Conservation (phyloP, 2,888 invertebrate genomes). For the Scaptomyza reducta region DNA sequence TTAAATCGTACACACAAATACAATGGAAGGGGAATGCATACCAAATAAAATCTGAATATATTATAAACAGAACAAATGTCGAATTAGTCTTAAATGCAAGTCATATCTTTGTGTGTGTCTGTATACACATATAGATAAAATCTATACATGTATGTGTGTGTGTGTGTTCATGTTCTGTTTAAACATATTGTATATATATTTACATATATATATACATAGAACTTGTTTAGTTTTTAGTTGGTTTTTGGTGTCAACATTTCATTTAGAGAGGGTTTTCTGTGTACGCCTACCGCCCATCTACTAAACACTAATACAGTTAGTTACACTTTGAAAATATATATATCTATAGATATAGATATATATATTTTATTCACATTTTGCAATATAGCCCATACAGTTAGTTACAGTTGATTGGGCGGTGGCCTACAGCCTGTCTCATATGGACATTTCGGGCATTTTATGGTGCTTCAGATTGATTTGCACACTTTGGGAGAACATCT, state of each 20-base stretch:
- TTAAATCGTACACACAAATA: conserved; percentile 27
- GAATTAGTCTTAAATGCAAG: conserved; percentile 42
- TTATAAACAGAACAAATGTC: conserved; percentile 9
- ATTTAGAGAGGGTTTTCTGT: conserved; percentile 12
- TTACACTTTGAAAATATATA: conserved; percentile 25
- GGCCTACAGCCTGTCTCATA: conserved; percentile 63
- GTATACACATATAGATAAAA: conserved; percentile 7
- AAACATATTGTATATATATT: conserved; percentile 4
- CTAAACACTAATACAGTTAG: conserved; percentile 44
- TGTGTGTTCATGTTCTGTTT: conserved; percentile 13
- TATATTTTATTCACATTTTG: conserved; percentile 44
- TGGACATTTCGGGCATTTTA: conserved; percentile 83
- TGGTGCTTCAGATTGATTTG: conserved; percentile 83
- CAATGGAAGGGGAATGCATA: conserved; percentile 49
- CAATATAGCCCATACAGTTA: conserved; percentile 25
- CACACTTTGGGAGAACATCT: conserved; percentile 84
- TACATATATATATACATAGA: not conserved
- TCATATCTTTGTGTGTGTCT: not conserved
- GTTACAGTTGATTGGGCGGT: conserved; percentile 6
- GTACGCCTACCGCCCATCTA: conserved; percentile 23
- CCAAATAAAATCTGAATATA: conserved; percentile 32
- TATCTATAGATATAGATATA: too few relatives aligned
- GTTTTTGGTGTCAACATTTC: conserved; percentile 44
- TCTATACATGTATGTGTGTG: conserved; percentile 6
- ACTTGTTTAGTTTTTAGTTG: conserved; percentile 24